phyloP scores from a whole-genome alignment of 1,140 invertebrate genomes.

The Drosophila mojavensis region DNA sequence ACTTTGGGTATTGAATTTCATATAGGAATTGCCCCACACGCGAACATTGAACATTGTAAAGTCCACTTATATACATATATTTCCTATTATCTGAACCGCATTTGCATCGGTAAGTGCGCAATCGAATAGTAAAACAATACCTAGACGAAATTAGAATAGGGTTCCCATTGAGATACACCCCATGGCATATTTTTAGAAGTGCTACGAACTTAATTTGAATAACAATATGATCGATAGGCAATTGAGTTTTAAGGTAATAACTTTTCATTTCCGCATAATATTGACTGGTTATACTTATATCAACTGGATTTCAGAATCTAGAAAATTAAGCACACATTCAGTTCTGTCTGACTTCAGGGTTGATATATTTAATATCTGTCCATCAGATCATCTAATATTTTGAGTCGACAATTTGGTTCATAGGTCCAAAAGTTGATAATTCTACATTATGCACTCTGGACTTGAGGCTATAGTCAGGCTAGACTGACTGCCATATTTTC shows the following conservation, averaged over 20 bases:
- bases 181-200: background rate
- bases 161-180: background rate
- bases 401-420: too few species aligned
- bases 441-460: too few species aligned
- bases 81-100: slow-evolving; percentile 32
- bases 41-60: slow-evolving; percentile 34
- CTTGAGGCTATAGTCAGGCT: too few species aligned
- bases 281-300: too few species aligned
- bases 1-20: slow-evolving; percentile 30
- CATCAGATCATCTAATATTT: too few species aligned
- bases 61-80: slow-evolving; percentile 23
- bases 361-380: too few species aligned
- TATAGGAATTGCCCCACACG: slow-evolving; percentile 32
- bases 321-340: too few species aligned
- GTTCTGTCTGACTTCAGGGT: too few species aligned
- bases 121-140: slow-evolving; percentile 8
- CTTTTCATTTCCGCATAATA: too few species aligned
- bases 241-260: background rate
- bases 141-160: slow-evolving; percentile 28
- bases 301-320: too few species aligned
- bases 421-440: too few species aligned
- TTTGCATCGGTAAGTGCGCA: slow-evolving; percentile 45
- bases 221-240: background rate
- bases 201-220: background rate
- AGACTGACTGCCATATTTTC: too few species aligned